Evolutionary conservation across 1,140 invertebrate genomes (phyloP), one percentile per base, ranked within the genome.

Genomic region (Bombus difficillimus): DNA sequence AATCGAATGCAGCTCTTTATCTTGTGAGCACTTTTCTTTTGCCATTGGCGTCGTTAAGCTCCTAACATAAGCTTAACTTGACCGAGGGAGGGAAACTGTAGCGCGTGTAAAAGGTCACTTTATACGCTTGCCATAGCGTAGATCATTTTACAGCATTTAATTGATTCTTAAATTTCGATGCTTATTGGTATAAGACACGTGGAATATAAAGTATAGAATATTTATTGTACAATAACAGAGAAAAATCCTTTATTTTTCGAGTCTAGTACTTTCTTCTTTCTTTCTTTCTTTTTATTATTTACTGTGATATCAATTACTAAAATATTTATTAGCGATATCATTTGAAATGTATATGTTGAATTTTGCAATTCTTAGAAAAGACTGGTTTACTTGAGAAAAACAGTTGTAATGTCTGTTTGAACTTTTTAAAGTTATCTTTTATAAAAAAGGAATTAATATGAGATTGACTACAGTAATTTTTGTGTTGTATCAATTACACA

Each of bases 21-120:
- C n/a, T 74, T 77, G 41, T 66, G 85, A 79, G 47, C 53, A 77
- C 57, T 59, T 47, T 77, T 86, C 41, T 41, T 32, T 76, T 57
- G 41, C 64, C 34, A 76, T 57, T 39, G 39, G 68, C 72, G 34
- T 73, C 39, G 25, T 53, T 69, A 71, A 37, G 73, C 72, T 75
- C 75, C n/a, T 57, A 62, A 39, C n/a, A 41, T 2, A 25, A 28
- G 62, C 66, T 53, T 72, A 59, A 79, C 59, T 47, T 37, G 47
- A 57, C 47, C 32, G 43, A 22, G 39, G 39, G n/a, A 22, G 28
- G 41, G 10, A 25, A 18, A 3, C 13, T 43, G 73, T 64, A n/a
- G 86, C 74, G 53, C 57, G 69, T 76, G 75, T 86, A 57, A 83
- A 72, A 64, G 66, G 66, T 25, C 84, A 69, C 57, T 72, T 83